Conservation (phyloP, 2,888 invertebrate genomes). For the Eugnorisma glareosa region DNA sequence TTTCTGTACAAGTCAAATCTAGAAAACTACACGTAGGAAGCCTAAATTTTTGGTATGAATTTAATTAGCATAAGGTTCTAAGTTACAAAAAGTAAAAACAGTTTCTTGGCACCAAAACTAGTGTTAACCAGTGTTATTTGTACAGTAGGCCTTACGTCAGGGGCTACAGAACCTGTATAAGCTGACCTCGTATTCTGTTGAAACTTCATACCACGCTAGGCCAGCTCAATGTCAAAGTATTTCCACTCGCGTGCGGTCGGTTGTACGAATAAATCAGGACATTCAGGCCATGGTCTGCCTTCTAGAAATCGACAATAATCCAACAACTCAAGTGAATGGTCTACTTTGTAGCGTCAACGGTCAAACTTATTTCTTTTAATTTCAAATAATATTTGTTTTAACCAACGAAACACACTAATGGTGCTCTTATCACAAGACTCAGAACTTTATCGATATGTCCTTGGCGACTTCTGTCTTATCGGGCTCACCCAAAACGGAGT, state of each 20-base stretch:
- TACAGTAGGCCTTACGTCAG: not conserved
- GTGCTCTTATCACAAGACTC: conserved; percentile 51
- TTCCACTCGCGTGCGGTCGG: not conserved
- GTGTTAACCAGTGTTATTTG: too few relatives aligned
- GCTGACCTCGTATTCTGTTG: not conserved
- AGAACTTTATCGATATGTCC: conserved; percentile 68
- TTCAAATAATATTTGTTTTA: conserved; percentile 32
- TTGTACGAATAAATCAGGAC: not conserved
- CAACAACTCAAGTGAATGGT: not conserved
- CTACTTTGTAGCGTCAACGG: not conserved
- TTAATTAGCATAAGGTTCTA: too few relatives aligned
- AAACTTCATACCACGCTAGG: not conserved
- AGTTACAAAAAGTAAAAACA: too few relatives aligned
- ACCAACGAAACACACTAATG: conserved; percentile 24
- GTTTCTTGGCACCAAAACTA: too few relatives aligned
- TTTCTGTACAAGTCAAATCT: too few relatives aligned
- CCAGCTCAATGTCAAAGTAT: not conserved
- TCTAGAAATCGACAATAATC: not conserved
- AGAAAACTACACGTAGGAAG: too few relatives aligned
- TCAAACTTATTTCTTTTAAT: conserved; percentile 2
- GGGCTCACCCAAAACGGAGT: conserved; percentile 67
- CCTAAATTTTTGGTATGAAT: too few relatives aligned
- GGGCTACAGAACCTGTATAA: not conserved
- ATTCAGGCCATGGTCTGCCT: not conserved
- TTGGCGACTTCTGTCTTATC: conserved; percentile 71